These are phyloP conservation scores for Orestias chungarensis DNA, from an alignment of 2,797 vertebrate species.

Conservation along the genomic window DNA sequence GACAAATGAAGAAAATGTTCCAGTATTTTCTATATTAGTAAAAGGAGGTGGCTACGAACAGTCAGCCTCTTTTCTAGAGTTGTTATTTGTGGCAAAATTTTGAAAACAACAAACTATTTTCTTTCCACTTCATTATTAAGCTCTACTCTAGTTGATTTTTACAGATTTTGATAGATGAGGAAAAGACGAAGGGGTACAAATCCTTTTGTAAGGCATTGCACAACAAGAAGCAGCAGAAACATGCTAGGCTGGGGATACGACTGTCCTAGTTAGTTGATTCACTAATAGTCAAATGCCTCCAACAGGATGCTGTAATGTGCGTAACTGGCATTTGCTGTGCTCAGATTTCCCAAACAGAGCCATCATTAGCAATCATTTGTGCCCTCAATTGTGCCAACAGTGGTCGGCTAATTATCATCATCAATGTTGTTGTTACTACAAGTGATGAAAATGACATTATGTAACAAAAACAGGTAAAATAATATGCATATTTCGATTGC, in stretches of 20 bases:
- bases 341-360: slow-evolving; percentile 62
- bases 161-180: not conserved
- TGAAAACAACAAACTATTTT: not conserved
- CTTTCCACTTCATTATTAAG: not conserved
- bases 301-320: slow-evolving; percentile 47
- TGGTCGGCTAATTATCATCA: slow-evolving; percentile 38
- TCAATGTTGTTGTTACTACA: slow-evolving; percentile 35
- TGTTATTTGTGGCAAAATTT: not conserved
- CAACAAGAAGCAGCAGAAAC: slow-evolving; percentile 48
- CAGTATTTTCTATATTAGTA: too few species aligned
- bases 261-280: slow-evolving; percentile 33
- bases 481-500: slow-evolving; percentile 42
- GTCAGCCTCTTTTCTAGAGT: not conserved
- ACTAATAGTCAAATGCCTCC: slow-evolving; percentile 48
- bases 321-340: slow-evolving; percentile 62
- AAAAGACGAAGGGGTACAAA: not conserved
- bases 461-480: slow-evolving; percentile 32
- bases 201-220: not conserved
- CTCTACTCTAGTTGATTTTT: not conserved
- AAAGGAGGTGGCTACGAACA: not conserved
- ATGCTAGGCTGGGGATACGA: slow-evolving; percentile 35
- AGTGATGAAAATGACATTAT: slow-evolving; percentile 44
- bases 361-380: slow-evolving; percentile 68
- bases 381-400: slow-evolving; percentile 50
- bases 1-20: too few species aligned